Evolutionary conservation across 2,797 vertebrate genomes (phyloP), one percentile per base, ranked within the genome.

Genomic region (Mormyrus hasselquistii): DNA sequence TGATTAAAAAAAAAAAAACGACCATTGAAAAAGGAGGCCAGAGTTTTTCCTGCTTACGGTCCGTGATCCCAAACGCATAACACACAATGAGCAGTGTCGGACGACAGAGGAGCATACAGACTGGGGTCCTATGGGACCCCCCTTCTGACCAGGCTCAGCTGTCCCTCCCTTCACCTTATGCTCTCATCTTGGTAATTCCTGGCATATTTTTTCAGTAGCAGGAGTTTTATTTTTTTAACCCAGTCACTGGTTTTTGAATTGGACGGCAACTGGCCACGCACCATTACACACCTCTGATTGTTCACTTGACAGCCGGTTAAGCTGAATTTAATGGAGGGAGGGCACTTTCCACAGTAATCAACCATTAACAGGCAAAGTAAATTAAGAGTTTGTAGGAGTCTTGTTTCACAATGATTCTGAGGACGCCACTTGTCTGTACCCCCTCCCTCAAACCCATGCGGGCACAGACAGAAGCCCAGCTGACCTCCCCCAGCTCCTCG

Each of bases 401-500:
- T 6, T 73, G 65, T 38, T 38, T 73, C 65, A 38, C 29, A 38
- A 16, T 38, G 65, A 73, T 73, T 16, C 29, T 73, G 65, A 73
- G 10, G 65, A 73, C 4, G 65, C 65, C 65, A 2, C 65, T 38
- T 8, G 5, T 49, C 16, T 9, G 19, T 2, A 25, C 9, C 44
- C 38, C 38, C 79, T 82, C 76, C 38, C 76, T 34, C 8, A 16
- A 34, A 53, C 9, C n/a, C 12, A 16, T 38, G 29, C 34, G 6
- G 29, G 25, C 8, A 2, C 2, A 85, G 83, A 22, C n/a, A n/a
- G 83, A 5, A 19, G 53, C 55, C 7, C 34, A 1, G 90, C 90
- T 90, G 93, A 99, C 98, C 97, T 99, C 98, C 69, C 98, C 98
- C 4, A 99, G 95, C 89, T 99, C 98, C 93, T 99, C 98, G 2